Percentiles rank a stretch among this genome's conserved stretches.
Conservation (phyloP, 92 coral and sea anemone species). For the Palythoa heliodiscus region DNA sequence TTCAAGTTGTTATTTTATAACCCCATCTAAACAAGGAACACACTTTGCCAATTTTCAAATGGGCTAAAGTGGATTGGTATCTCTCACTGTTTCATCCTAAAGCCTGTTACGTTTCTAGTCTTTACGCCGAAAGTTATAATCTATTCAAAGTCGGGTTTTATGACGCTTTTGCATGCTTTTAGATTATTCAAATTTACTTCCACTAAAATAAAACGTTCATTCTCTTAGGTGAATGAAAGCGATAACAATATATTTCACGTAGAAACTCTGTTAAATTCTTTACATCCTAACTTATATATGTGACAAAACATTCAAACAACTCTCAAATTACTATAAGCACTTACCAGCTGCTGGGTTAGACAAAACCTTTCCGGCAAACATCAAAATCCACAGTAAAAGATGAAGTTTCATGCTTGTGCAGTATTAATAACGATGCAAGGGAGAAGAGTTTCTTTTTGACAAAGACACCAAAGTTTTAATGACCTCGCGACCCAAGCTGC, state of each 20-base stretch:
- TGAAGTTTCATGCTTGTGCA: background rate
- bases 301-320: background rate
- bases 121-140: too few species aligned
- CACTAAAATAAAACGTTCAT: too few species aligned
- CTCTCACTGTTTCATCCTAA: too few species aligned
- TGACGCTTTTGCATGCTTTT: too few species aligned
- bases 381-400: background rate
- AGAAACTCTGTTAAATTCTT: background rate
- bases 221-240: too few species aligned
- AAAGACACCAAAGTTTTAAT: conserved; percentile 3
- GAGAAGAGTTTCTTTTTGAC: background rate
- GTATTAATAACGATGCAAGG: background rate
- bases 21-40: background rate
- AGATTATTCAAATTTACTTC: too few species aligned
- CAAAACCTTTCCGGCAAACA: background rate
- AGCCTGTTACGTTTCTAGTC: too few species aligned
- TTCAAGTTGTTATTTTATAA: background rate
- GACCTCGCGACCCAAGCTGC: conserved; percentile 8
- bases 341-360: background rate
- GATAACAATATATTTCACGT: too few species aligned
- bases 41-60: background rate
- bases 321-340: background rate
- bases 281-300: background rate
- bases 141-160: too few species aligned
- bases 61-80: too few species aligned